Evolutionary conservation across 2,797 vertebrate genomes (phyloP).

Genomic region (Triplophysa bombifrons): DNA sequence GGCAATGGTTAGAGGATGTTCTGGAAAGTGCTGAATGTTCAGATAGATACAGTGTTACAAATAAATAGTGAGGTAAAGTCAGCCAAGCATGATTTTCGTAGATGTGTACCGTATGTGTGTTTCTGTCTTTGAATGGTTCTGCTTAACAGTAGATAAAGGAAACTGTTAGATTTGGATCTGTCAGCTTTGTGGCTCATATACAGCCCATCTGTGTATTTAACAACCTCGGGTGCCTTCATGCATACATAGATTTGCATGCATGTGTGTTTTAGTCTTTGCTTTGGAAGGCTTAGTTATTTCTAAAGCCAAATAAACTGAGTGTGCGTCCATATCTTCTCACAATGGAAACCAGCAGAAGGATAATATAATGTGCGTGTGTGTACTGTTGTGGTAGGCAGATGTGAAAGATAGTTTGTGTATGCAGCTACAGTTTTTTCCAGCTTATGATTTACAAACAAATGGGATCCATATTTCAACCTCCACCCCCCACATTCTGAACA

Average conservation of each 20-base stretch:
- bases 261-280: constrained; percentile 3
- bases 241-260: constrained; percentile 24
- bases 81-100: not conserved
- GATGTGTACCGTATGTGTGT: constrained; percentile 3
- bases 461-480: constrained; percentile 11
- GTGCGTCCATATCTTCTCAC: not conserved
- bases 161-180: constrained; percentile 16
- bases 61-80: constrained; percentile 9
- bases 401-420: constrained; percentile 29
- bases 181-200: constrained; percentile 20
- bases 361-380: constrained; percentile 17
- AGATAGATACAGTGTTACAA: constrained; percentile 3
- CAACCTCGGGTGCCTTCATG: constrained; percentile 23
- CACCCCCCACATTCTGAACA: not conserved
- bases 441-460: constrained; percentile 35
- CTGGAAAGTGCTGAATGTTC: constrained; percentile 8
- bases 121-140: constrained; percentile 21
- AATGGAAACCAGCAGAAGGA: constrained; percentile 3
- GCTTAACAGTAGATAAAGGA: constrained; percentile 37
- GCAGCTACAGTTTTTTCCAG: constrained; percentile 19
- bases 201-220: constrained; percentile 15
- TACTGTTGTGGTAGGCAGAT: constrained; percentile 44
- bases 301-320: constrained; percentile 10
- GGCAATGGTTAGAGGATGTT: not conserved
- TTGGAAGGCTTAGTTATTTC: constrained; percentile 11